Evolutionary conservation across 2,113 vertebrate genomes (phyloP).

Genomic region (Chaetops frenatus): DNA sequence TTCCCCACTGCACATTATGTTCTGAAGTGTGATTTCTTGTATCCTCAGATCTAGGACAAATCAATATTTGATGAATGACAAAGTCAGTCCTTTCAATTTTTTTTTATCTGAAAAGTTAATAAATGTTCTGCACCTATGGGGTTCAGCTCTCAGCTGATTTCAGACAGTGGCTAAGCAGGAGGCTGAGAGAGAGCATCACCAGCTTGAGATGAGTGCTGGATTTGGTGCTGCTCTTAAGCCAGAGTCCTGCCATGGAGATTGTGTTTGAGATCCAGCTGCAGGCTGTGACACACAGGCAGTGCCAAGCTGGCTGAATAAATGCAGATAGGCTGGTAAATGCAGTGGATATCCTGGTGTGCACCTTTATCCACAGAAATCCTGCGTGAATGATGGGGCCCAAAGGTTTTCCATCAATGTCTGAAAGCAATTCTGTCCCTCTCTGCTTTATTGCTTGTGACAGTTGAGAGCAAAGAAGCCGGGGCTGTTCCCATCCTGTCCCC

Average conservation of each 20-base stretch:
- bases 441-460: neutral
- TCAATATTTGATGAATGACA: neutral
- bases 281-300: neutral
- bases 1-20: neutral
- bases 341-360: neutral
- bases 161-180: neutral
- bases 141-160: neutral
- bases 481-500: neutral
- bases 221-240: neutral
- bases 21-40: neutral
- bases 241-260: neutral
- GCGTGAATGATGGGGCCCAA: neutral
- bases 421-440: neutral
- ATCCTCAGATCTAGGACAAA: neutral
- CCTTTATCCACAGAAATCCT: neutral
- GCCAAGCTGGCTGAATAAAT: neutral
- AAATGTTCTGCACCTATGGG: neutral
- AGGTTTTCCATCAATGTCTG: neutral
- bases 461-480: neutral
- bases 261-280: neutral
- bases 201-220: neutral
- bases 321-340: neutral
- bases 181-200: neutral
- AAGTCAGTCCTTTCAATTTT: neutral
- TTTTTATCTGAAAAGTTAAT: neutral